Percentiles rank a stretch among this genome's conserved stretches.
These are phyloP conservation scores for Larimichthys polyactis DNA, from an alignment of 2,113 vertebrate species.

Conservation along the genomic window DNA sequence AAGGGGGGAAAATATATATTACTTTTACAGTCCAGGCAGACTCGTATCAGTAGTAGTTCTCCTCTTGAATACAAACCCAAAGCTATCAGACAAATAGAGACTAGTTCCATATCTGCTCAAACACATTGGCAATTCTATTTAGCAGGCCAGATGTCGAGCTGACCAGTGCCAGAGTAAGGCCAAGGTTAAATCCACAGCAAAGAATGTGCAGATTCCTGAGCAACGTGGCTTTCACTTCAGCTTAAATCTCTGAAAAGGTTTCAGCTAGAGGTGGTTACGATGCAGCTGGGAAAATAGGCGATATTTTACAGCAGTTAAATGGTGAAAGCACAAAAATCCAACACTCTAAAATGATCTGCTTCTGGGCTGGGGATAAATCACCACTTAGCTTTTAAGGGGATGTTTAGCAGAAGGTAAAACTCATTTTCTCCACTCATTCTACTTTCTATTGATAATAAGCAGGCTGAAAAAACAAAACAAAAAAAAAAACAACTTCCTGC, in stretches of 20 bases:
- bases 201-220: not conserved
- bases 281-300: slow-evolving; percentile 46
- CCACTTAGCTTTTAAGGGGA: not conserved
- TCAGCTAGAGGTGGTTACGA: not conserved
- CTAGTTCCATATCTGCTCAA: slow-evolving; percentile 25
- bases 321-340: slow-evolving; percentile 8
- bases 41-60: slow-evolving; percentile 16
- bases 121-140: slow-evolving; percentile 20
- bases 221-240: not conserved
- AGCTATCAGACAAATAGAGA: slow-evolving; percentile 36
- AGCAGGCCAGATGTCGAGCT: not conserved
- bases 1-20: not conserved
- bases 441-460: slow-evolving; percentile 55
- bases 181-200: slow-evolving; percentile 26
- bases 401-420: not conserved
- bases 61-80: slow-evolving; percentile 16
- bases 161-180: not conserved
- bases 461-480: not conserved
- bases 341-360: not conserved
- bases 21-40: not conserved
- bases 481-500: slow-evolving; percentile 50
- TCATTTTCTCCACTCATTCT: not conserved
- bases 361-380: not conserved
- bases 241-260: not conserved
- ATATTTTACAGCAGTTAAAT: slow-evolving; percentile 25